Evolutionary conservation across 2,113 vertebrate genomes (phyloP).

Genomic region (Oceanites oceanicus): DNA sequence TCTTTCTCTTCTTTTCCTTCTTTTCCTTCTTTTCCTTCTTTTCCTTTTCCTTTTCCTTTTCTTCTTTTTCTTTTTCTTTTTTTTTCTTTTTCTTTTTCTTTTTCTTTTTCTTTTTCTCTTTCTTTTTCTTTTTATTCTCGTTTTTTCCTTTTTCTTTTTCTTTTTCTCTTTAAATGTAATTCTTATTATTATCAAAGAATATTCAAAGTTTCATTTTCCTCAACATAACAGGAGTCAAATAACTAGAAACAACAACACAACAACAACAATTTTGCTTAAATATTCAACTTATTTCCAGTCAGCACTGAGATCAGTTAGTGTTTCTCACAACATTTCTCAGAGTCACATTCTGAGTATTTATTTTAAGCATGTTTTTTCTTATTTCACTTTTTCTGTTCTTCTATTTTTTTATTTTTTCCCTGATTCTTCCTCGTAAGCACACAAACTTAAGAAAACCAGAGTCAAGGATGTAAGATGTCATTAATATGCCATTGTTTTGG

Average conservation of each 20-base stretch:
- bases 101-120: accelerated
- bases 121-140: accelerated
- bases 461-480: neutral
- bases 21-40: no score
- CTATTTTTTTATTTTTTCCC: neutral
- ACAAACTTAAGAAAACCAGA: neutral
- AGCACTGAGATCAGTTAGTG: neutral
- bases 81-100: accelerated
- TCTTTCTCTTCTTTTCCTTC: accelerated
- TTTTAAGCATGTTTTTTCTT: neutral
- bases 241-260: neutral
- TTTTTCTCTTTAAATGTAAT: neutral
- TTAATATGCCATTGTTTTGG: neutral
- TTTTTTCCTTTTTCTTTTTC: accelerated
- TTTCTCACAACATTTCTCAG: neutral
- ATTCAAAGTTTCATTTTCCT: neutral
- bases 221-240: neutral
- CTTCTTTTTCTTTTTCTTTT: accelerated
- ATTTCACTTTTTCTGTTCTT: neutral
- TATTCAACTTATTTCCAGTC: neutral
- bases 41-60: no score
- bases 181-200: neutral
- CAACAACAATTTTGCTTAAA: neutral
- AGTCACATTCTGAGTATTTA: neutral
- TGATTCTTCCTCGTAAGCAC: neutral